Base-by-base conservation (phyloP, 2,888 invertebrate genomes). In the Xestobium rufovillosum region DNA sequence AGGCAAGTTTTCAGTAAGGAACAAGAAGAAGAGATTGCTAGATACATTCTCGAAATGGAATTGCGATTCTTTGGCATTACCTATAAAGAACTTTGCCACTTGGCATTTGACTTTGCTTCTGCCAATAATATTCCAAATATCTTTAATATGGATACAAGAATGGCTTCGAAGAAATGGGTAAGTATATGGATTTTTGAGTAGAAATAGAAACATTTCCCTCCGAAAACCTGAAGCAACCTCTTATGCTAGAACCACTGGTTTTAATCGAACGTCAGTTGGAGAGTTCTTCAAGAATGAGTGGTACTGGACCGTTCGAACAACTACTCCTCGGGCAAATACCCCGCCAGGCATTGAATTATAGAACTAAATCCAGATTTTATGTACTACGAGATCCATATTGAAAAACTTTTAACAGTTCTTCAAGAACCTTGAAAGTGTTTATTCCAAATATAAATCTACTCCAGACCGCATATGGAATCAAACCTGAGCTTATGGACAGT, bases 241-340 rank as follows among this genome's bases (percentile, higher is more conserved):
- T 10, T 39, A 34, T 34, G 37, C 37, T n/a, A 42, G 42, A 36
- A 39, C 39, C 26, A 36, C 33, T 1, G 39, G 39, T 12, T 42
- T 42, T 13, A 42, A 40, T 25, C 6, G 30, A 13, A 29, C 27
- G 13, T 34, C 38, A 25, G 39, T 26, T 17, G 12, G 9, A 35
- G 31, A 19, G 35, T 42, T 42, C 39, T 39, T 26, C 34, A 33
- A 23, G 11, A 3, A 23, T 4, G n/a, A n/a, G n/a, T n/a, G n/a
- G n/a, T n/a, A n/a, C n/a, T n/a, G n/a, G n/a, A n/a, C n/a, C n/a
- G n/a, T n/a, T n/a, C n/a, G n/a, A n/a, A n/a, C n/a, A n/a, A n/a
- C n/a, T n/a, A n/a, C n/a, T n/a, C n/a, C n/a, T n/a, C n/a, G n/a
- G n/a, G n/a, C n/a, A n/a, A n/a, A n/a, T n/a, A n/a, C n/a, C n/a